A percentile compares a stretch with the other conserved stretches of the same genome.
Evolutionary conservation across 1,140 invertebrate species (phyloP).

Genomic region (Brachionus angularis): DNA sequence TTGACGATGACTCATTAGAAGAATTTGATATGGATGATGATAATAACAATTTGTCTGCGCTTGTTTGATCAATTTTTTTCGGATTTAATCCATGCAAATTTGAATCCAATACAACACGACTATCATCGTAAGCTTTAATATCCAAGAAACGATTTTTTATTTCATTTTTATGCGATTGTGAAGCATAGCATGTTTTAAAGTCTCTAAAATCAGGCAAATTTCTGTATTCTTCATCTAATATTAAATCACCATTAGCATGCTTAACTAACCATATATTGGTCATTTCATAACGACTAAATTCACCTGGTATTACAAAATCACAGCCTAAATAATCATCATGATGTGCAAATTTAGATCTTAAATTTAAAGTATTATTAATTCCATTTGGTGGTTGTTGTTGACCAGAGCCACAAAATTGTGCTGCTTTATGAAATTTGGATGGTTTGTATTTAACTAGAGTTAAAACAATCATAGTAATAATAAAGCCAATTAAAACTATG

Average conservation of each 20-base stretch:
- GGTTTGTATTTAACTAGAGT: background rate
- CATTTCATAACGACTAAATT: conserved; percentile 24
- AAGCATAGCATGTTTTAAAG: conserved; percentile 16
- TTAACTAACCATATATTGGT: conserved; percentile 41
- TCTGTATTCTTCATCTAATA: conserved; percentile 42
- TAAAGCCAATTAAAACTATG: conserved; percentile 4
- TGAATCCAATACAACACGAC: conserved; percentile 12
- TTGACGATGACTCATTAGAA: no score
- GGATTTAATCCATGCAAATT: background rate
- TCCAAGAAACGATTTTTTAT: conserved; percentile 29
- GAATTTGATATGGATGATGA: no score
- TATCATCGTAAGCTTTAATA: conserved; percentile 42
- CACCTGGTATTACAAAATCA: conserved; percentile 26
- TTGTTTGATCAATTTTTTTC: conserved; percentile 15
- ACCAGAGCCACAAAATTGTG: background rate
- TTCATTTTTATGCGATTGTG: conserved; percentile 3
- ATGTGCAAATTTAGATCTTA: conserved; percentile 18
- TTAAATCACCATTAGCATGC: conserved; percentile 41
- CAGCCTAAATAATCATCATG: conserved; percentile 20
- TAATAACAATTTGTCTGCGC: background rate
- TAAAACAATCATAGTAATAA: background rate
- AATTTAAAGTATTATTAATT: background rate
- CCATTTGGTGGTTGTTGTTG: background rate
- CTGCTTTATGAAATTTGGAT: conserved; percentile 34
- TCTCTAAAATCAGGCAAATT: conserved; percentile 31